Evolutionary conservation across 2,797 vertebrate genomes (phyloP), one percentile per base, ranked within the genome.

Genomic region (Neoniphon sammara): DNA sequence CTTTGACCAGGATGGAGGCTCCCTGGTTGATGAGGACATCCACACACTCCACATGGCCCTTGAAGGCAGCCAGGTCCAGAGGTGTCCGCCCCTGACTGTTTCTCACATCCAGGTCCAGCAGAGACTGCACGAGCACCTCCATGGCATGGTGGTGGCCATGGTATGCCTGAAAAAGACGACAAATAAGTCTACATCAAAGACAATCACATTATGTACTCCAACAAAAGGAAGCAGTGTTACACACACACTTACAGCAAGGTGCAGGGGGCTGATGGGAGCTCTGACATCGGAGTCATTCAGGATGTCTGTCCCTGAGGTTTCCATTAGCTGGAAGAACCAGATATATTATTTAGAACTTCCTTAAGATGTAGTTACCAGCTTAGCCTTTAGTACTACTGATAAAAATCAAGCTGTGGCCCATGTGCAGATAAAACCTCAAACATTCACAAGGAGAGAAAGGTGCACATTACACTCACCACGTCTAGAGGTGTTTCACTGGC

Each of bases 11-110:
- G 84, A 98, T 97, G 23, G 98, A 98, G 63, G 98, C 97, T 80
- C 98, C 98, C 91, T 99, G 98, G 92, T 97, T 98, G 89, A 99
- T 97, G 27, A 99, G 94, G 78, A 99, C 96, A 53, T 98, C 97
- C 88, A 99, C 97, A 93, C 97, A 99, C 91, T 99, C 97, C 57
- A 97, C 95, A 0, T 98, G 98, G 73, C 98, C 98, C 85, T 97
- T 98, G 76, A 98, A 97, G 61, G 97, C 97, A 74, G 98, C 97
- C 83, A 99, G 94, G 85, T 97, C 96, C 84, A 99, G 82, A 18
- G 98, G 96, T 1, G 98, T 99, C 77, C 96, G 95, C 59, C 98
- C 98, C 8, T 96, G 97, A 71, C 91, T 90, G 76, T 98, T 98
- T 84, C 97, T 95, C 54, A 99, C 97, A 70, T 99, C 97, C 56